Base-by-base conservation (phyloP, 2,113 vertebrate genomes). In the Engystomops pustulosus region DNA sequence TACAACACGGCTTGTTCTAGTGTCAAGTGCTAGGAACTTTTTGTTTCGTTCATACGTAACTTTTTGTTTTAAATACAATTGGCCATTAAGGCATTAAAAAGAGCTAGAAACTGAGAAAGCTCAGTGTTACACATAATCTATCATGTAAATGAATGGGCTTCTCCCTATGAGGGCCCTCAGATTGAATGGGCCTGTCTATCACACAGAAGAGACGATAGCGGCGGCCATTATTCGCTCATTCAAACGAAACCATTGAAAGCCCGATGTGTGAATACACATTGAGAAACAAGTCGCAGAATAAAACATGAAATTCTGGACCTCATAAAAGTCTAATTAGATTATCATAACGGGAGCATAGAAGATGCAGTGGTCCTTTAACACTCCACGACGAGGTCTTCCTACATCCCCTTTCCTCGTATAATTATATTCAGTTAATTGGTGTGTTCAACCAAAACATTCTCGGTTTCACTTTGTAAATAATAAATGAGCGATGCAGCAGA, bases 391-490 rank as follows among this genome's bases (percentile, higher is more conserved):
- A 20, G 58, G 38, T 72, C 58, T 27, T 65, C 78, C 25, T 68
- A 68, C 60, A 68, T 80, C 38, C 25, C 38, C 49, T 67, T 80
- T 80, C 58, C 38, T 44, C 58, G 7, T 67, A 67, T 67, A 80
- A 80, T 80, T 80, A 80, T 80, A 80, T 80, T 45, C 25, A 20
- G 78, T 68, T 80, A 67, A 65, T 80, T 47, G 78, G 60, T 47
- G 58, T 80, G 41, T 67, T 80, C 58, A 80, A 80, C 10, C 78
- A 49, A 80, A 80, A 80, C 65, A 67, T 47, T 68, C 78, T 27
- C 27, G 17, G 47, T 80, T 67, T 80, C 55, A 80, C 65, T 80
- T 80, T 67, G 58, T 65, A 80, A 80, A 80, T 68, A 68, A 80
- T 80, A 67, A 68, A 80, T 65, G 38, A 32, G 27, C 30, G 32